These are phyloP conservation scores for Mycteria americana DNA, from an alignment of 2,797 vertebrate species.

Conservation along the genomic window DNA sequence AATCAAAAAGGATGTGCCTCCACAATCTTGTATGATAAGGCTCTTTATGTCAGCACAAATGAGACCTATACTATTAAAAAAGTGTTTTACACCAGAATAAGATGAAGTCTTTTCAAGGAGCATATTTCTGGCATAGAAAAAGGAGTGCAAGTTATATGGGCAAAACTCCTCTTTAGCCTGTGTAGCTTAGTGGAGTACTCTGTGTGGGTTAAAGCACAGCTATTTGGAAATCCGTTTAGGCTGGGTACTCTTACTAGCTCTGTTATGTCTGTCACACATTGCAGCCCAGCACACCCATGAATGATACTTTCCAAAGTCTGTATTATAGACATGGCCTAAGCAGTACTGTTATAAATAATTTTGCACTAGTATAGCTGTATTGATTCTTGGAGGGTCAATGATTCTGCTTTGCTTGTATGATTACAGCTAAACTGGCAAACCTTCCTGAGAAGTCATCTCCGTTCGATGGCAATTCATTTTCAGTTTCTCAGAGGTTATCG, in stretches of 20 bases:
- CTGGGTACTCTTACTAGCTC: background rate
- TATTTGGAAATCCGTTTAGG: background rate
- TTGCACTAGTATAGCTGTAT: background rate
- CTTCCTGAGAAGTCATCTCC: background rate
- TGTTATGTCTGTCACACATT: background rate
- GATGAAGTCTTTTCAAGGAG: background rate
- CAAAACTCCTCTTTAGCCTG: fast-evolving
- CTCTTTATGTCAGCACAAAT: background rate
- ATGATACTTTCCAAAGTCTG: background rate
- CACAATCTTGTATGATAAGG: background rate
- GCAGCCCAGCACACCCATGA: background rate
- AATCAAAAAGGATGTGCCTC: background rate
- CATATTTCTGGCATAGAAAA: background rate
- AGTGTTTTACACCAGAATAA: background rate
- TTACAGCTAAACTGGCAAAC: background rate
- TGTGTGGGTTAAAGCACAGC: background rate
- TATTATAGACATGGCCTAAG: background rate
- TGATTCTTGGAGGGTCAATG: background rate
- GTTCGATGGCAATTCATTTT: background rate
- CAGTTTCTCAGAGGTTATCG: background rate
- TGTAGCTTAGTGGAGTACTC: background rate
- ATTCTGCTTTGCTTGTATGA: background rate
- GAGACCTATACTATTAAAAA: background rate
- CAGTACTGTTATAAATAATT: background rate
- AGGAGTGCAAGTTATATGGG: background rate